Evolutionary conservation across 2,888 invertebrate genomes (phyloP), one percentile per base, ranked within the genome.

Genomic region (Seladonia tumulorum): DNA sequence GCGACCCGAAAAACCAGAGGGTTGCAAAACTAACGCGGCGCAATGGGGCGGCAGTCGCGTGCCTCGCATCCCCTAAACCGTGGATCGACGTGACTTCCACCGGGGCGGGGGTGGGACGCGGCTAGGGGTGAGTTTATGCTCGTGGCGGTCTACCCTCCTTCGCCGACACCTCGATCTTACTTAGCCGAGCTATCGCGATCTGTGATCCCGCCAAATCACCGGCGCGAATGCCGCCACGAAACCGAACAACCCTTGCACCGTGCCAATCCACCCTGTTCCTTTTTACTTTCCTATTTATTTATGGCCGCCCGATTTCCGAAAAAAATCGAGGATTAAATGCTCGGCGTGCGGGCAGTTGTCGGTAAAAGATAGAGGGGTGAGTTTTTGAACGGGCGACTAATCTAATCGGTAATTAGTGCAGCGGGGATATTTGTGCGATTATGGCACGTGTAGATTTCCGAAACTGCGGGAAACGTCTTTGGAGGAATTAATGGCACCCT

Each of bases 41-140:
- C 95, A 95, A 95, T 95, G 95, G 95, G 93, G 94, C 95, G 95
- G 94, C 93, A 94, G 94, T 94, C 94, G 93, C 94, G 94, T 94
- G 63, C 63, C 63, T 63, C 63, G 63, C 63, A 63, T 63, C 63
- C 63, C 92, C 91, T 90, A 92, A 86, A 83, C 76, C 78, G 80
- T 53, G 60, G 81, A 78, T 82, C 87, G 82, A 80, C 85, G 79
- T 29, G 72, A 73, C 72, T 18, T 16, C 72, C 45, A 39, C n/a
- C n/a, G n/a, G 10, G 39, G n/a, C 7, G 47, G n/a, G 1, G 45
- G 14, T 25, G 63, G 25, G 47, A n/a, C 63, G 63, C 1, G 63
- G 25, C 0, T 29, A 16, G 16, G 63, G 63, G 63, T 63, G 49
- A 47, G 81, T 76, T 85, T 81, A 86, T 75, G 81, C 79, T 78